phyloP scores from a whole-genome alignment of 2,888 invertebrate species.

The Cartodere bifasciata region DNA sequence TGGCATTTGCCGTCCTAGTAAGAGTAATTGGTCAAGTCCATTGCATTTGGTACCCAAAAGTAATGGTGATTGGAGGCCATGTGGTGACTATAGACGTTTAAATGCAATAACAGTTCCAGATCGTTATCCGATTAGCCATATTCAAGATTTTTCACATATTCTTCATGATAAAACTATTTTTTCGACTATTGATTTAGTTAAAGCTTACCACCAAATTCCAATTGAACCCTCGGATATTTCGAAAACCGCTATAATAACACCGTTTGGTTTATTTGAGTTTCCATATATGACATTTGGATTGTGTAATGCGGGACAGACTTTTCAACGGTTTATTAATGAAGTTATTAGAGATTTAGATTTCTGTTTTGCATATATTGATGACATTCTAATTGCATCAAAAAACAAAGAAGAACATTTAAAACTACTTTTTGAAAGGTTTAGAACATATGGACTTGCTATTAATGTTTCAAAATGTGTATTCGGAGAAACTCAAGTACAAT shows the following conservation, averaged over 20 bases:
- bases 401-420: slow-evolving; percentile 7
- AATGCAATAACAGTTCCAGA: slow-evolving; percentile 34
- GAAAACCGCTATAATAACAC: slow-evolving; percentile 12
- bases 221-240: slow-evolving; percentile 20
- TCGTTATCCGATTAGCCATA: slow-evolving; percentile 30
- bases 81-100: slow-evolving; percentile 27
- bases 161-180: slow-evolving; percentile 20
- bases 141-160: slow-evolving; percentile 23
- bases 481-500: slow-evolving; percentile 15
- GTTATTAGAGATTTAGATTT: slow-evolving; percentile 8
- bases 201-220: slow-evolving; percentile 30
- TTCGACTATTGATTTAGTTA: slow-evolving; percentile 22
- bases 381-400: slow-evolving; percentile 7
- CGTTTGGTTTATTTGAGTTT: slow-evolving; percentile 12
- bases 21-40: slow-evolving; percentile 23
- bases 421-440: slow-evolving; percentile 12
- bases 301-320: slow-evolving; percentile 12
- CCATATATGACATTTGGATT: slow-evolving; percentile 9
- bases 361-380: slow-evolving; percentile 9
- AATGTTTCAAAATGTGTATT: slow-evolving; percentile 22
- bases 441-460: slow-evolving; percentile 17
- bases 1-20: slow-evolving; percentile 16
- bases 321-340: slow-evolving; percentile 10
- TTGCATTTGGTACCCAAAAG: slow-evolving; percentile 27
- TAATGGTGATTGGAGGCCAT: slow-evolving; percentile 24